phyloP scores from a whole-genome alignment of 2,797 vertebrate genomes.

The Ctenochaetus hawaiiensis region DNA sequence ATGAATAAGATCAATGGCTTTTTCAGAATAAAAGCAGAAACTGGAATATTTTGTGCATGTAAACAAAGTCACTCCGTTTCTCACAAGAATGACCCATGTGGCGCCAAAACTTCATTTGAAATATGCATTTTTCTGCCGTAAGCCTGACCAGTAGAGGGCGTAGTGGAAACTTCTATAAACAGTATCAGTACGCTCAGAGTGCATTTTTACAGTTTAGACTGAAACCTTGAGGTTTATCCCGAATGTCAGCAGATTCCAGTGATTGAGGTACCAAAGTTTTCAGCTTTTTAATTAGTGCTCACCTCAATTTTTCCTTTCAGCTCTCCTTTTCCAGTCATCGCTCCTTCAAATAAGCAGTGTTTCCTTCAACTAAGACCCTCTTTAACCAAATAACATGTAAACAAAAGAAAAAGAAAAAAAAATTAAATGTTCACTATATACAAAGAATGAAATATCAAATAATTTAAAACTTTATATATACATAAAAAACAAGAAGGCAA shows the following conservation, averaged over 20 bases:
- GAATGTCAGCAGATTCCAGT: conserved; percentile 12
- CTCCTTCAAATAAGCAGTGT: conserved; percentile 13
- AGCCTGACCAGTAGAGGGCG: background rate
- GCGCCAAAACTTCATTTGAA: background rate
- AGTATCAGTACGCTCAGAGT: conserved; percentile 30
- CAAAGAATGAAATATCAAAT: conserved; percentile 77
- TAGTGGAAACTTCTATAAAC: background rate
- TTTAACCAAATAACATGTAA: conserved; percentile 62
- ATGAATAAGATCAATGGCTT: no score
- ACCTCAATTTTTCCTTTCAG: background rate
- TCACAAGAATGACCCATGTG: background rate
- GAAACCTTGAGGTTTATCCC: conserved; percentile 2
- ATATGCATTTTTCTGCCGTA: background rate
- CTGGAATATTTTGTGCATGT: no score
- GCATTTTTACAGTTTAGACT: conserved; percentile 21
- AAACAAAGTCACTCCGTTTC: background rate
- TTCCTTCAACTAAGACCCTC: conserved; percentile 26
- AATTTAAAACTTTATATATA: conserved; percentile 86
- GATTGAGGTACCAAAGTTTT: conserved; percentile 26
- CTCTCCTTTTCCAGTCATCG: conserved; percentile 19
- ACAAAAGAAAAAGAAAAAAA: conserved; percentile 42
- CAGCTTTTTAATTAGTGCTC: conserved; percentile 3
- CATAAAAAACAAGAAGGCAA: conserved; percentile 72
- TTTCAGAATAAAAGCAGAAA: no score
- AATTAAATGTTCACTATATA: conserved; percentile 66